Percentiles rank a stretch among this genome's conserved stretches.
Evolutionary conservation across 2,888 invertebrate genomes (phyloP).

Genomic region (Carabus problematicus): DNA sequence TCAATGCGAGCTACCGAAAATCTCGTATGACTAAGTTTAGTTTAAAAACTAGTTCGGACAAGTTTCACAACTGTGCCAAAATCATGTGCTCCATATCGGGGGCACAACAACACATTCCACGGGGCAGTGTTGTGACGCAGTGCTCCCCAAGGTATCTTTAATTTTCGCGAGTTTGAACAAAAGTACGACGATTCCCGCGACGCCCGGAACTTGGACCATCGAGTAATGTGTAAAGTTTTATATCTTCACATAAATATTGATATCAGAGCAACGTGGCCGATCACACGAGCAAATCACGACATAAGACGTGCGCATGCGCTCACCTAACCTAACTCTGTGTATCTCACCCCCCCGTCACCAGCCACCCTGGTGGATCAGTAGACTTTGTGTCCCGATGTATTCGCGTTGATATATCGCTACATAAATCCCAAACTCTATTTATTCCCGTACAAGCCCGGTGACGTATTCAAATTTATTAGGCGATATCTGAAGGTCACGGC

Average conservation of each 20-base stretch:
- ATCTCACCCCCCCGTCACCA: neutral
- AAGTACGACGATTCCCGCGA: constrained; percentile 22
- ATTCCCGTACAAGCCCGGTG: constrained; percentile 7
- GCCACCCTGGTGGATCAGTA: neutral
- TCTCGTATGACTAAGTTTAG: too few relatives aligned
- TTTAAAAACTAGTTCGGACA: too few relatives aligned
- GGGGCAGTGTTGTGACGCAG: constrained; percentile 12
- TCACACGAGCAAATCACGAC: constrained; percentile 45
- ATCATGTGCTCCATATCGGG: too few relatives aligned
- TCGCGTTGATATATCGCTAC: constrained; percentile 30
- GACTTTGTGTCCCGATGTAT: constrained; percentile 10
- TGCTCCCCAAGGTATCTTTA: constrained; percentile 36
- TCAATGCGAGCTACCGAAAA: too few relatives aligned
- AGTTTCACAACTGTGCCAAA: too few relatives aligned
- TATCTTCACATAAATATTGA: constrained; percentile 49
- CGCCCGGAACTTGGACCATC: constrained; percentile 42
- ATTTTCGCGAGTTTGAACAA: constrained; percentile 37
- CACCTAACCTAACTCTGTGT: constrained; percentile 1
- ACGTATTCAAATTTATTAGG: constrained; percentile 10
- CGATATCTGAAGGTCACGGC: constrained; percentile 9
- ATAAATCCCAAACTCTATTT: constrained; percentile 29
- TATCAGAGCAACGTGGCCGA: constrained; percentile 48
- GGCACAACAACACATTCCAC: neutral
- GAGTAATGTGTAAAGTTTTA: constrained; percentile 50
- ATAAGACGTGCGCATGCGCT: constrained; percentile 1